Base-by-base conservation (phyloP, 35 echinoderm and acorn worm species). In the Heliocidaris erythrogramma region DNA sequence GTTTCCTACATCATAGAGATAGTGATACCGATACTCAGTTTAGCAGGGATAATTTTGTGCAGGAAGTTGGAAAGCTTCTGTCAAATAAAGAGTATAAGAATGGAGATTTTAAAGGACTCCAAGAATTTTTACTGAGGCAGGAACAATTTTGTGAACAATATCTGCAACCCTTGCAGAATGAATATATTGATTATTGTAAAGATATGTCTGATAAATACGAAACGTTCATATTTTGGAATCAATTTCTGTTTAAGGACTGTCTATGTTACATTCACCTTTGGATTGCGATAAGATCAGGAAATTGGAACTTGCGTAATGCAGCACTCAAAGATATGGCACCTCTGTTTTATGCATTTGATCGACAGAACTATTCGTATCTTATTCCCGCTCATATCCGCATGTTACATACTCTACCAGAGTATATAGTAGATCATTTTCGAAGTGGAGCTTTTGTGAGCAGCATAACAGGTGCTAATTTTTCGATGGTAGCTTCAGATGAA, bases 291-390 rank as follows among this genome's bases (percentile, higher is more conserved):
- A 11, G 94, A 5, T 60, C 49, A 5, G 85, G 94, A 18, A 95
- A 95, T 48, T 95, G 94, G 94, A 47, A 95, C 32, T 47, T 95
- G 5, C 35, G 94, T 29, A 42, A 89, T n/a, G 94, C 94, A 85
- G 11, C 60, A 24, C 60, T 94, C 18, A 94, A 94, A 85, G 14
- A 30, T 0, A 90, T 90, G n/a, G 94, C 60, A 11, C 88, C 85
- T n/a, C 52, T 95, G 24, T 95, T 95, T 47, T 85, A 95, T 90
- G 94, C 94, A 6, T 95, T 95, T 32, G 94, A 95, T 56, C 12
- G 94, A 13, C 21, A 88, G 27, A 95, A 88, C 13, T 92, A 95
- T 47, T 35, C 90, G 12, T 53, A 69, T 53, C 94, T 95, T 0
- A 92, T 95, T 35, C 94, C 86, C 14, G 27, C 49, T 14, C 94